Evolutionary conservation across 2,797 vertebrate genomes (phyloP).

Genomic region (Manis pentadactyla): DNA sequence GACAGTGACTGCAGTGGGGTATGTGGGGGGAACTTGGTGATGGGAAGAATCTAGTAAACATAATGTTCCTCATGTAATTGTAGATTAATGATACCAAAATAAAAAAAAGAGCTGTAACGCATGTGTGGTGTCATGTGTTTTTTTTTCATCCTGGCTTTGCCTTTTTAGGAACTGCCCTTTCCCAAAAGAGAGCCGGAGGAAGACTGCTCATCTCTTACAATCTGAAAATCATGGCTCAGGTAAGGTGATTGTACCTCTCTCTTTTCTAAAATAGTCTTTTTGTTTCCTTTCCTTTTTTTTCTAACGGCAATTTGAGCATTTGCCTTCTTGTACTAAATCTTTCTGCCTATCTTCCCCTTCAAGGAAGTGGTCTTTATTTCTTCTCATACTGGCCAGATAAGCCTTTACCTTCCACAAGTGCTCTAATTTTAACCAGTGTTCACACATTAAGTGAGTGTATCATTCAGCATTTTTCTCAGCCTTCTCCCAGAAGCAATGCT

Average conservation of each 20-base stretch:
- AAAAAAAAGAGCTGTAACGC: neutral
- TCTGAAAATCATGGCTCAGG: slow-evolving; percentile 76
- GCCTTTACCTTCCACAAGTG: neutral
- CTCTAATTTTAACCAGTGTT: slow-evolving; percentile 1
- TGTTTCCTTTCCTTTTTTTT: neutral
- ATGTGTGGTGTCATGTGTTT: neutral
- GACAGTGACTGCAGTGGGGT: too few relatives aligned
- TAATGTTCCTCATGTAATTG: too few relatives aligned
- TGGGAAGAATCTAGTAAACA: too few relatives aligned
- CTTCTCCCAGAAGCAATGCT: slow-evolving; percentile 13
- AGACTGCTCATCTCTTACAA: slow-evolving; percentile 38
- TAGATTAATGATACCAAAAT: too few relatives aligned
- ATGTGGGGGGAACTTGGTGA: too few relatives aligned
- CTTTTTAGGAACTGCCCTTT: slow-evolving; percentile 54
- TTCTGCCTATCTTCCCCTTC: neutral
- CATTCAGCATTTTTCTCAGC: slow-evolving; percentile 26
- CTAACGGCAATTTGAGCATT: neutral
- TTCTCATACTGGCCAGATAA: neutral
- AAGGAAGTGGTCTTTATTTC: neutral
- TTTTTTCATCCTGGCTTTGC: slow-evolving; percentile 49
- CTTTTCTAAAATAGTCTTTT: neutral
- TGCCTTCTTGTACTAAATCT: neutral
- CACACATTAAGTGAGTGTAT: neutral
- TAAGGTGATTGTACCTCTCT: slow-evolving; percentile 53
- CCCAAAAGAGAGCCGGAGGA: slow-evolving; percentile 43